Percentiles rank a stretch among this genome's conserved stretches.
These are phyloP conservation scores for Paraplagusia blochii DNA, from an alignment of 2,113 vertebrate species.

Conservation along the genomic window DNA sequence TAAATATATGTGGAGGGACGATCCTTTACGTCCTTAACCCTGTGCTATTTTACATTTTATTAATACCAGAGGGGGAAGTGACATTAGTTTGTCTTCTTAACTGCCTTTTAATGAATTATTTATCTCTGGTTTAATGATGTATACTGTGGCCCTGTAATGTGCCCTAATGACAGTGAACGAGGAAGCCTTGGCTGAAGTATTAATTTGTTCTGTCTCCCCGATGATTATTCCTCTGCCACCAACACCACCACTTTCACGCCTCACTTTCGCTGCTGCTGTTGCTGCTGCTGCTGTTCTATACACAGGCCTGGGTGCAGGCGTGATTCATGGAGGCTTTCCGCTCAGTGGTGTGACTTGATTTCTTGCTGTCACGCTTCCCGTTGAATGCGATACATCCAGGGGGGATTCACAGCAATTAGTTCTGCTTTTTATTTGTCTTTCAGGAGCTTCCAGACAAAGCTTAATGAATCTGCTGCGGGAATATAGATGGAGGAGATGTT, in stretches of 20 bases:
- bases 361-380: slow-evolving; percentile 59
- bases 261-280: slow-evolving; percentile 3
- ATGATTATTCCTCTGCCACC: slow-evolving; percentile 67
- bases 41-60: slow-evolving; percentile 70
- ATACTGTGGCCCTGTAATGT: slow-evolving; percentile 75
- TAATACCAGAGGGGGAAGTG: slow-evolving; percentile 70
- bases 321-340: slow-evolving; percentile 68
- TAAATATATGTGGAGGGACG: slow-evolving; percentile 48
- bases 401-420: slow-evolving; percentile 65
- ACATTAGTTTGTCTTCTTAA: slow-evolving; percentile 75
- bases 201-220: slow-evolving; percentile 72
- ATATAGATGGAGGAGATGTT: slow-evolving; percentile 38
- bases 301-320: slow-evolving; percentile 16
- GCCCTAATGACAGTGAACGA: slow-evolving; percentile 74
- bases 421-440: slow-evolving; percentile 67
- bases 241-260: slow-evolving; percentile 13
- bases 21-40: slow-evolving; percentile 66
- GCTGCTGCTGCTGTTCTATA: slow-evolving; percentile 11
- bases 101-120: slow-evolving; percentile 79
- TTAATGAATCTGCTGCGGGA: slow-evolving; percentile 43
- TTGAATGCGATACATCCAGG: slow-evolving; percentile 56
- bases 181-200: slow-evolving; percentile 68
- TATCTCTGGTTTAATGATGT: slow-evolving; percentile 78
- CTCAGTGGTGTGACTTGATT: slow-evolving; percentile 56
- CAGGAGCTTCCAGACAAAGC: slow-evolving; percentile 34